phyloP scores from a whole-genome alignment of 2,113 vertebrate species.

The Thalassarche chlororhynchos region DNA sequence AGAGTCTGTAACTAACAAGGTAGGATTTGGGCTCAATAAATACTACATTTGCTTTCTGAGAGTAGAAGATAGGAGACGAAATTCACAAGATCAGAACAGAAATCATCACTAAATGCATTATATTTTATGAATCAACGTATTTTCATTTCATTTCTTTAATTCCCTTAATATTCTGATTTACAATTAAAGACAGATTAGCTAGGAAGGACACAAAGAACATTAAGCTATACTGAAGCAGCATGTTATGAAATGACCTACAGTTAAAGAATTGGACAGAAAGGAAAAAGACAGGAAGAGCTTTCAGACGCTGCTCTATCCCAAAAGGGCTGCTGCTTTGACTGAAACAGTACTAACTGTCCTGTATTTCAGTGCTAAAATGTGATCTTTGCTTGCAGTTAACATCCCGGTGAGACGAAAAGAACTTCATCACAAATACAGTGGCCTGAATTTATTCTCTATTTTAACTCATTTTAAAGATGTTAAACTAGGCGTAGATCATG shows the following conservation, averaged over 20 bases:
- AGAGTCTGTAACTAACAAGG: neutral
- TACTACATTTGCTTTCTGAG: neutral
- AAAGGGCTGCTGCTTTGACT: neutral
- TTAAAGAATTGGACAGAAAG: neutral
- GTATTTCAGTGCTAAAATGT: neutral
- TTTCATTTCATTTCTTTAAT: neutral
- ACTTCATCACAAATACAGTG: no score
- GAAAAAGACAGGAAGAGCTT: neutral
- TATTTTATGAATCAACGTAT: neutral
- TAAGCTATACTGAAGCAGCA: neutral
- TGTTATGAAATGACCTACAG: neutral
- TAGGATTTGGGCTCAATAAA: neutral
- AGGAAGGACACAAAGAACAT: neutral
- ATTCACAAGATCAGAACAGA: neutral
- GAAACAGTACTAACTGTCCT: neutral
- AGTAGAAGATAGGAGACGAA: neutral
- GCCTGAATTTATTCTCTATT: neutral
- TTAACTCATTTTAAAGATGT: neutral
- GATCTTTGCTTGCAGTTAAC: neutral
- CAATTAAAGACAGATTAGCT: neutral
- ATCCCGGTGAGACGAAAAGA: neutral
- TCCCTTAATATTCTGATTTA: neutral
- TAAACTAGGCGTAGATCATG: neutral
- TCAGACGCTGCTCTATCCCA: neutral
- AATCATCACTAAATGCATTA: neutral